Percentiles rank a stretch among this genome's conserved stretches.
These are phyloP conservation scores for Pelobates cultripes DNA, from an alignment of 2,797 vertebrate genomes.

Conservation along the genomic window DNA sequence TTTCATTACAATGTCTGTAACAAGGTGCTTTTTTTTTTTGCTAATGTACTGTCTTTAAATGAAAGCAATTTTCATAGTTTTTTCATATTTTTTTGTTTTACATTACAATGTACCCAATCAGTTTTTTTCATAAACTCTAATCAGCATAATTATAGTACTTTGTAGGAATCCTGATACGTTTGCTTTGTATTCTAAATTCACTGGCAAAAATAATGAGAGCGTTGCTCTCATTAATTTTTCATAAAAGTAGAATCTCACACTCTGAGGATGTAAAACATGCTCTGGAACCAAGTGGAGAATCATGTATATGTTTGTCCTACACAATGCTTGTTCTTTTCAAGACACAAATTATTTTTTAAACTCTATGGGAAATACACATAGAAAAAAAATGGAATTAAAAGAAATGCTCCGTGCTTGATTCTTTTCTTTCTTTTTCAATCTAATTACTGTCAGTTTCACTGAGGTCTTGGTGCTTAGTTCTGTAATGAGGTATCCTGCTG, in stretches of 20 bases:
- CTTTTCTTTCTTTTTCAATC: slow-evolving; percentile 33
- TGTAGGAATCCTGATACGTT: slow-evolving; percentile 14
- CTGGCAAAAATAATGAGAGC: slow-evolving; percentile 3
- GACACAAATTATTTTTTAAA: slow-evolving; percentile 39
- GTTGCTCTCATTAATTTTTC: slow-evolving; percentile 43
- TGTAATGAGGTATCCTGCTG: slow-evolving; percentile 64
- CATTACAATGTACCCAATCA: background rate
- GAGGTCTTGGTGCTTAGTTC: slow-evolving; percentile 55
- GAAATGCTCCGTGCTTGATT: slow-evolving; percentile 3
- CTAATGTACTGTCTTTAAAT: background rate
- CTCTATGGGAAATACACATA: slow-evolving; percentile 30
- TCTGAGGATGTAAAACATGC: slow-evolving; percentile 17
- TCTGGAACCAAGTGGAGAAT: background rate
- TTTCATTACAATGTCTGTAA: too few species aligned
- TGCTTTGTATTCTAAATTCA: slow-evolving; percentile 26
- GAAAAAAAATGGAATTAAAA: slow-evolving; percentile 31
- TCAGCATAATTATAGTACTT: slow-evolving; percentile 27
- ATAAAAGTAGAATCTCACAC: slow-evolving; percentile 21
- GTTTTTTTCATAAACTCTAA: slow-evolving; percentile 29
- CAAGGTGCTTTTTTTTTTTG: too few species aligned
- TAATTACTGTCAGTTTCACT: slow-evolving; percentile 52
- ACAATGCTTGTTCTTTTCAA: slow-evolving; percentile 8
- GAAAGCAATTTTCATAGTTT: background rate
- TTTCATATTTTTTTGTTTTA: background rate
- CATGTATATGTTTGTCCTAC: background rate